A percentile compares a stretch with the other conserved stretches of the same genome.
Evolutionary conservation across 2,797 vertebrate species (phyloP).

Genomic region (Neostethus bicornis): DNA sequence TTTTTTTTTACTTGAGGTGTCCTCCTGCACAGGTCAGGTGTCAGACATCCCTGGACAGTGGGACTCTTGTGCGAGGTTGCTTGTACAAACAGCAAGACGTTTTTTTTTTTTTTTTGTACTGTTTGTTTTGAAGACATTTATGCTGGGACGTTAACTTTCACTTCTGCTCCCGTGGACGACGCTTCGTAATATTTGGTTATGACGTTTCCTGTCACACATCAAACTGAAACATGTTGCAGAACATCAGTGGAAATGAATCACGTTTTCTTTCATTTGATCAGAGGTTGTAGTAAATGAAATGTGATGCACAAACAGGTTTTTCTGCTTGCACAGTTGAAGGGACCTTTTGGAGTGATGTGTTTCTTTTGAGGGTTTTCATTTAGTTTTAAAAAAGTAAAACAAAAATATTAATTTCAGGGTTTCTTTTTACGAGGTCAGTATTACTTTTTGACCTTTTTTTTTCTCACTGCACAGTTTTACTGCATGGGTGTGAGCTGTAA

Average conservation of each 20-base stretch:
- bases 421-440: not conserved
- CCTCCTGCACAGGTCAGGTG: slow-evolving; percentile 18
- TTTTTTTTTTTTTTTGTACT: no score
- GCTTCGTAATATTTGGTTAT: slow-evolving; percentile 18
- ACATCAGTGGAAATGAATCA: not conserved
- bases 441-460: no score
- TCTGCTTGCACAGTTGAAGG: slow-evolving; percentile 24
- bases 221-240: no score
- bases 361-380: not conserved
- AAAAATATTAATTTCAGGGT: no score
- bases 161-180: slow-evolving; percentile 28
- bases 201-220: not conserved
- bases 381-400: no score
- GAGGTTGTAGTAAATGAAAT: not conserved
- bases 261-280: not conserved
- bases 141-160: slow-evolving; percentile 35
- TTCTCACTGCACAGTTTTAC: no score
- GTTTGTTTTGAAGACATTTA: slow-evolving; percentile 37
- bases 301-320: slow-evolving; percentile 15
- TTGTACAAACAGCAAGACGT: slow-evolving; percentile 7
- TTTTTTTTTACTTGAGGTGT: slow-evolving; percentile 26
- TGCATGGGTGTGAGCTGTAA: no score
- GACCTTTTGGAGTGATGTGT: slow-evolving; percentile 12
- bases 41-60: slow-evolving; percentile 46
- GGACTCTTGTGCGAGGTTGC: slow-evolving; percentile 52